Evolutionary conservation across 2,113 vertebrate genomes (phyloP).

Genomic region (Paedocypris sp.): DNA sequence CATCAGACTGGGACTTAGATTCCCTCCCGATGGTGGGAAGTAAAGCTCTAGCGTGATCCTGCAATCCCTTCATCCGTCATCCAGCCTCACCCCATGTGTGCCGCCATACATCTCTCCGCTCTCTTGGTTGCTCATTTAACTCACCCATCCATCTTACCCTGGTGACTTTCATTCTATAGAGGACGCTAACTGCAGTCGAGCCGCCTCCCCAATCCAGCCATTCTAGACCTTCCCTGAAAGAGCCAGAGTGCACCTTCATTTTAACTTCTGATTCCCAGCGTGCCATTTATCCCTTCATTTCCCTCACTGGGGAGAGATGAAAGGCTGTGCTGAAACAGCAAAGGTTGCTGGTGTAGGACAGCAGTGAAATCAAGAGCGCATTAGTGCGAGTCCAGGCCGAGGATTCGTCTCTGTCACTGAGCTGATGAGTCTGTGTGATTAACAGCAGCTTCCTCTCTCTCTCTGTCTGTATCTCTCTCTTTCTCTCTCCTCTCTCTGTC

Average conservation of each 20-base stretch:
- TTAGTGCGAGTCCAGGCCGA: not conserved
- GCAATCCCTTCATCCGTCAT: slow-evolving; percentile 40
- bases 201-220: not conserved
- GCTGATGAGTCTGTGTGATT: slow-evolving; percentile 31
- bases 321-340: not conserved
- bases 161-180: not conserved
- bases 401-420: slow-evolving; percentile 25
- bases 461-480: not conserved
- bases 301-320: not conserved
- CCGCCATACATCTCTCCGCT: slow-evolving; percentile 31
- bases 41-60: slow-evolving; percentile 7
- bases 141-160: slow-evolving; percentile 33
- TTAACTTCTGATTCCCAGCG: not conserved
- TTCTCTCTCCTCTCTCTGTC: not conserved
- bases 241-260: not conserved
- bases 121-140: slow-evolving; percentile 22
- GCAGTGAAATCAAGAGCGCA: slow-evolving; percentile 5
- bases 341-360: not conserved
- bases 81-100: slow-evolving; percentile 26
- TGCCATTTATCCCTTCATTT: not conserved
- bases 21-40: not conserved
- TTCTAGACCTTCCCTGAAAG: not conserved
- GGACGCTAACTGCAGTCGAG: not conserved
- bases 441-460: slow-evolving; percentile 9
- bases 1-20: slow-evolving; percentile 17